phyloP scores from a whole-genome alignment of 2,888 invertebrate species.

The Lamellibrachia columna region DNA sequence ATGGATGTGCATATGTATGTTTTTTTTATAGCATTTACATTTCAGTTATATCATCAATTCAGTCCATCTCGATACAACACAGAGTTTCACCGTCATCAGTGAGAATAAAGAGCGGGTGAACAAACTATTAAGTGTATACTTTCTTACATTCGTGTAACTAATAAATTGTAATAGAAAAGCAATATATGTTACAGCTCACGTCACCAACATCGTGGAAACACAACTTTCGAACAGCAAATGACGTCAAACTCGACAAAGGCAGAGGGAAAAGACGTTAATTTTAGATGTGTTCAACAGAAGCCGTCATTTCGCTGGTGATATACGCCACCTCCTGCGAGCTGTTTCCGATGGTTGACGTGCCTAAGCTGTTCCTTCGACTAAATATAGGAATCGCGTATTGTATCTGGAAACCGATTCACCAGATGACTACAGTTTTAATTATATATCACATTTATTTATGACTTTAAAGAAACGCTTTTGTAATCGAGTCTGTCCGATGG shows the following conservation, averaged over 20 bases:
- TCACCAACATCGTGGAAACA: neutral
- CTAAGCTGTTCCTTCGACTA: neutral
- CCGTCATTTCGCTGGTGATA: neutral
- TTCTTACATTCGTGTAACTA: no score
- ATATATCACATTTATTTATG: neutral
- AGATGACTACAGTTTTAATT: neutral
- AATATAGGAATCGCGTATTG: neutral
- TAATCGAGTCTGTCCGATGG: neutral
- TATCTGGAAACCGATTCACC: neutral
- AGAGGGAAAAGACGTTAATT: neutral
- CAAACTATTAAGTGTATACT: no score
- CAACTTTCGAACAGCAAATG: neutral
- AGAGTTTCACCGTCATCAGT: no score
- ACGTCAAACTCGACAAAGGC: neutral
- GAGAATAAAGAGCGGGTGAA: no score
- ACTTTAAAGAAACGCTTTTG: neutral
- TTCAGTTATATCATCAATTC: no score
- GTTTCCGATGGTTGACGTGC: neutral
- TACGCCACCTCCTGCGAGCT: neutral
- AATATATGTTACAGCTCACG: neutral
- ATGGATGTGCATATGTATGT: no score
- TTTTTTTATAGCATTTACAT: no score
- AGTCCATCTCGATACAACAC: no score
- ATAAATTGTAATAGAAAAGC: no score
- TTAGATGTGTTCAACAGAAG: neutral